A percentile compares a stretch with the other conserved stretches of the same genome.
These are phyloP conservation scores for Synanceia verrucosa DNA, from an alignment of 2,797 vertebrate species.

Conservation along the genomic window DNA sequence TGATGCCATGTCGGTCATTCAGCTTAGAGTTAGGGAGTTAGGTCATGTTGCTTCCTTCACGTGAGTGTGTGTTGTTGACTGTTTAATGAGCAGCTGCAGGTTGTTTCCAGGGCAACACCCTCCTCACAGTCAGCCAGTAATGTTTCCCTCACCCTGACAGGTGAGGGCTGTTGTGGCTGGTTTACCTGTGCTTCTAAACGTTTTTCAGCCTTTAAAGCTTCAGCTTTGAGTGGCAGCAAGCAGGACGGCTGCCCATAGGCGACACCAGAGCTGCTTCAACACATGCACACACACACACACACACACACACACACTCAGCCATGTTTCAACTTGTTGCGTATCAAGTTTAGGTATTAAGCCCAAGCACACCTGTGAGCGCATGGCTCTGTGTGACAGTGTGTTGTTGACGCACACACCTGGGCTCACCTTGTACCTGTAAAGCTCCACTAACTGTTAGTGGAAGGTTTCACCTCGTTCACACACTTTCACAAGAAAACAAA, in stretches of 20 bases:
- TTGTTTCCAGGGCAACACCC: not conserved
- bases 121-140: conserved; percentile 23
- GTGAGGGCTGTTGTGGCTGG: conserved; percentile 48
- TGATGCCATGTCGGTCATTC: conserved; percentile 10
- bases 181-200: conserved; percentile 50
- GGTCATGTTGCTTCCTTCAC: not conserved
- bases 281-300: conserved; percentile 20
- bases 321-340: conserved; percentile 74
- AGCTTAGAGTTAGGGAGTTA: not conserved
- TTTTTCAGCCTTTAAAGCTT: conserved; percentile 54
- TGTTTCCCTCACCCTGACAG: conserved; percentile 61
- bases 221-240: conserved; percentile 65
- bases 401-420: conserved; percentile 59
- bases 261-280: conserved; percentile 54
- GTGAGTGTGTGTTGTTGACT: not conserved
- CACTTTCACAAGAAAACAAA: conserved; percentile 5
- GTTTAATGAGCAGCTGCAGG: conserved; percentile 13
- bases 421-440: conserved; percentile 45
- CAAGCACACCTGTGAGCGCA: conserved; percentile 64
- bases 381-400: conserved; percentile 30
- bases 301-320: conserved; percentile 40
- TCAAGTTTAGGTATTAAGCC: conserved; percentile 58
- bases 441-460: conserved; percentile 37
- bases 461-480: conserved; percentile 36
- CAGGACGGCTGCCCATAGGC: conserved; percentile 64